phyloP scores from a whole-genome alignment of 2,113 vertebrate species.

The Laterallus jamaicensis region DNA sequence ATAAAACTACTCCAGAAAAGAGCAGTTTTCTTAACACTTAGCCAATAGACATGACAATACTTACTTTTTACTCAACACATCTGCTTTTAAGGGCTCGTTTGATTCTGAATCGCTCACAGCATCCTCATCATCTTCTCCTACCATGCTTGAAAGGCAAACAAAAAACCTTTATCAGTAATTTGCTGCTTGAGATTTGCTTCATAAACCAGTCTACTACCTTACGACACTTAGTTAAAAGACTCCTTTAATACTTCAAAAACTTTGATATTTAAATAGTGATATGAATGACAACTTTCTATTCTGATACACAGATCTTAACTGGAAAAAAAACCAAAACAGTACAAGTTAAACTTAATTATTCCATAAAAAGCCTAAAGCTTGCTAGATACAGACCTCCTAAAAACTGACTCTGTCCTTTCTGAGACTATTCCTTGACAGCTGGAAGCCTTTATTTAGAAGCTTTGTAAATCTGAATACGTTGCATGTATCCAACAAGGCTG shows the following conservation, averaged over 20 bases:
- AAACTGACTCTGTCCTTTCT: background rate
- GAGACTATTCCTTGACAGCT: background rate
- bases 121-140: conserved; percentile 91
- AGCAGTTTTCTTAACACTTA: background rate
- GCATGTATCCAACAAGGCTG: background rate
- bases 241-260: background rate
- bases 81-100: conserved; percentile 79
- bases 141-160: conserved; percentile 80
- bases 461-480: background rate
- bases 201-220: background rate
- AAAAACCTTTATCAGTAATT: conserved; percentile 2
- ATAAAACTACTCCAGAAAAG: background rate
- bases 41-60: conserved; percentile 30
- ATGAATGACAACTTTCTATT: background rate
- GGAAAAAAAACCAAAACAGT: background rate
- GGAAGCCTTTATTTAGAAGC: background rate
- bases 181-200: background rate
- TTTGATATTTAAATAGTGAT: background rate
- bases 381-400: background rate
- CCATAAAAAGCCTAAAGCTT: background rate
- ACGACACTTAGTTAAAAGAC: background rate
- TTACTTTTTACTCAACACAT: conserved; percentile 92
- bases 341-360: background rate
- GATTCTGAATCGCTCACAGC: conserved; percentile 88
- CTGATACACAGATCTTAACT: background rate